Evolutionary conservation across 1,140 invertebrate genomes (phyloP).

Genomic region (Scaptomyza graminum): DNA sequence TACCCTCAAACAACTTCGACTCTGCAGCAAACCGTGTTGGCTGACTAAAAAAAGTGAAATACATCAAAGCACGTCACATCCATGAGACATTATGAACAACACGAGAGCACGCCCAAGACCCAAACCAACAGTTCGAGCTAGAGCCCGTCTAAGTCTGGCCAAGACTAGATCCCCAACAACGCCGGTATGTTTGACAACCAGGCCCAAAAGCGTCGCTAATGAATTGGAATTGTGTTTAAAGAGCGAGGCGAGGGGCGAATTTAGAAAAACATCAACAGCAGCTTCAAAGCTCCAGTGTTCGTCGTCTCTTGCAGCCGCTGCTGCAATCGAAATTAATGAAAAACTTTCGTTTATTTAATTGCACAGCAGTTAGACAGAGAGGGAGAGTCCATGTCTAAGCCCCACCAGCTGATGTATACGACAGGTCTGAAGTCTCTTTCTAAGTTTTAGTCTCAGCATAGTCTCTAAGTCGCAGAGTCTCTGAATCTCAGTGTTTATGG

Average conservation of each 20-base stretch:
- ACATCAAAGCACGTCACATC: slow-evolving; percentile 81
- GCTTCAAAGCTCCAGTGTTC: slow-evolving; percentile 19
- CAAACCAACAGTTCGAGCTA: slow-evolving; percentile 19
- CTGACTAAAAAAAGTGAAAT: slow-evolving; percentile 71
- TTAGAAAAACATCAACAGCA: slow-evolving; percentile 1
- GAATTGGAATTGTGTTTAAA: slow-evolving; percentile 75
- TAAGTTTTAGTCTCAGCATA: background rate
- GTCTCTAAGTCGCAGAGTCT: slow-evolving; percentile 14
- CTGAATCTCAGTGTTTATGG: slow-evolving; percentile 58
- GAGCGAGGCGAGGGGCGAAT: slow-evolving; percentile 29
- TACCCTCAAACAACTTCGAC: background rate
- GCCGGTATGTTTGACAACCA: slow-evolving; percentile 41
- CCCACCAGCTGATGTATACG: slow-evolving; percentile 25
- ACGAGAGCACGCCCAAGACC: slow-evolving; percentile 73
- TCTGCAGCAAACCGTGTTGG: slow-evolving; percentile 11
- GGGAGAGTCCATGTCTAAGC: slow-evolving; percentile 33
- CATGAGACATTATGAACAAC: slow-evolving; percentile 80
- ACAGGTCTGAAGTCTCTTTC: background rate
- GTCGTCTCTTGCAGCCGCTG: slow-evolving; percentile 55
- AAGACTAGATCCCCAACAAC: slow-evolving; percentile 26
- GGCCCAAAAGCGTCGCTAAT: slow-evolving; percentile 75
- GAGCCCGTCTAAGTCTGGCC: slow-evolving; percentile 30
- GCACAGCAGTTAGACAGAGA: slow-evolving; percentile 65
- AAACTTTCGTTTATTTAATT: slow-evolving; percentile 82
- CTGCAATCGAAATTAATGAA: slow-evolving; percentile 80